These are phyloP conservation scores for Sinopyrophorus schimmeli DNA, from an alignment of 2,888 invertebrate species.

Conservation along the genomic window DNA sequence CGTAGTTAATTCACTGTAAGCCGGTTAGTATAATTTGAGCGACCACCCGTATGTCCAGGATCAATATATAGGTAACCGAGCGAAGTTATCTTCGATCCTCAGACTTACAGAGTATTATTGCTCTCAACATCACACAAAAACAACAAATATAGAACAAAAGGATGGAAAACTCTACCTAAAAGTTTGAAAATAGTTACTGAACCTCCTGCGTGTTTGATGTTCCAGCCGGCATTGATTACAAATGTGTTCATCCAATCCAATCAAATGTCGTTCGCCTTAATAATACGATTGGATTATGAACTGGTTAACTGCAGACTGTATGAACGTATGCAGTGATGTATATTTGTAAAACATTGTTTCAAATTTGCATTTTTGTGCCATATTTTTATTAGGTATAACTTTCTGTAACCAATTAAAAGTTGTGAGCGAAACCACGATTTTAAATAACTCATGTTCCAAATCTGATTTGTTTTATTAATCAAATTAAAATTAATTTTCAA, in stretches of 20 bases:
- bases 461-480: too few species aligned
- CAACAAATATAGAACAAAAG: conserved; percentile 22
- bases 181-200: conserved; percentile 22
- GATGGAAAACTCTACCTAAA: conserved; percentile 26
- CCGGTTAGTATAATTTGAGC: conserved; percentile 44
- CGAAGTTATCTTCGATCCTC: conserved; percentile 31
- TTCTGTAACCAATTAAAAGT: too few species aligned
- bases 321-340: not conserved
- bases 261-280: conserved; percentile 18
- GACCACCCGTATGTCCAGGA: conserved; percentile 39
- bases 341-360: too few species aligned
- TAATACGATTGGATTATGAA: conserved; percentile 11
- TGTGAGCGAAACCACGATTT: too few species aligned
- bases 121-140: conserved; percentile 25
- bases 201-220: conserved; percentile 23
- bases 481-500: too few species aligned
- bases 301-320: conserved; percentile 11
- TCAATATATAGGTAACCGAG: conserved; percentile 40
- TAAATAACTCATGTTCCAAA: too few species aligned
- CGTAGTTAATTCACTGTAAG: conserved; percentile 47
- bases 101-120: conserved; percentile 22
- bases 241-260: conserved; percentile 23
- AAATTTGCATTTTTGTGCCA: too few species aligned
- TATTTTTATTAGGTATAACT: too few species aligned
- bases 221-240: conserved; percentile 18